Evolutionary conservation across 2,797 vertebrate genomes (phyloP), one percentile per base, ranked within the genome.

Genomic region (Picus viridis): DNA sequence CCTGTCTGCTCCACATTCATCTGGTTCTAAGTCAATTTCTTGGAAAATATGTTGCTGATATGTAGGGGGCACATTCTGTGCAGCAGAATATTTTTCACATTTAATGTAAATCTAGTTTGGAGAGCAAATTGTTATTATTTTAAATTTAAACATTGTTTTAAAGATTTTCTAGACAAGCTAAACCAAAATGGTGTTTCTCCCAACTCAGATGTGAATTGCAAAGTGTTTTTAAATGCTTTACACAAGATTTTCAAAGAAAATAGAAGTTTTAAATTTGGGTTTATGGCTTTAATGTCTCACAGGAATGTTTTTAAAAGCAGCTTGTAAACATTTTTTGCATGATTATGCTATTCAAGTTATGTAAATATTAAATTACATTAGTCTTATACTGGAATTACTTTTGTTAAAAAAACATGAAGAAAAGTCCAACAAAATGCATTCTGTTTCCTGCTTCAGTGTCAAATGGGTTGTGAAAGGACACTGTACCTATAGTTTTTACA

Each of bases 291-390:
- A 94, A 83, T 87, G 85, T 90, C 49, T 94, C 82, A 92, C 43
- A 94, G 79, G 26, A 53, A 74, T 59, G 19, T 57, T 96, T 93
- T 78, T 23, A 94, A 96, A 76, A 81, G 72, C 79, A 57, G 84
- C 95, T 89, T 86, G 67, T 45, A 89, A 95, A 96, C 83, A 83
- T 89, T 87, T 83, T 69, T 70, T 80, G 93, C 93, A 95, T 39
- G 8, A 56, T 77, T 83, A 59, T 62, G 45, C 69, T 78, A 75
- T 47, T 93, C 78, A 76, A 82, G 72, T 94, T 62, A 61, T 26
- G 3, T 23, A 71, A 58, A 69, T 27, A 11, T 29, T 70, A 79
- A 71, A 5, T 58, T 18, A 3, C 15, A 15, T 51, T 67, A 43
- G 29, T 63, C 39, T 86, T 27, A 62, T 49, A 65, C 11, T 92